Evolutionary conservation across 2,113 vertebrate species (phyloP).

Genomic region (Panthera uncia): DNA sequence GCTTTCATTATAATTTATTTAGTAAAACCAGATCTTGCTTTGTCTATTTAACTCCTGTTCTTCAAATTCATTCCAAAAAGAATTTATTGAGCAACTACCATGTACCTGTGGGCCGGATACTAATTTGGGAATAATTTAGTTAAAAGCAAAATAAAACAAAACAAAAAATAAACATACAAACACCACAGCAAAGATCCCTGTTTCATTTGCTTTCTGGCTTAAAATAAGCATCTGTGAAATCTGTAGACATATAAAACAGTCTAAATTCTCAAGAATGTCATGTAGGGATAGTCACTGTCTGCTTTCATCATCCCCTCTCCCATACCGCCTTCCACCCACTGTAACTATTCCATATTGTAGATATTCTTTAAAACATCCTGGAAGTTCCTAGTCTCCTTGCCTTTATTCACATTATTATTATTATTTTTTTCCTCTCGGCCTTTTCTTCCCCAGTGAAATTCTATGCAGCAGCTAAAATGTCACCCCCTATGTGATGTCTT

Average conservation of each 20-base stretch:
- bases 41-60: neutral
- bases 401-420: neutral
- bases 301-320: neutral
- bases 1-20: neutral
- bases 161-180: neutral
- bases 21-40: neutral
- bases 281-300: neutral
- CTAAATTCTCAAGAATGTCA: neutral
- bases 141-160: neutral
- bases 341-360: neutral
- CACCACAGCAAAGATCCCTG: neutral
- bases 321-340: rapidly evolving
- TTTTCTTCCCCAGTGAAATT: conserved; percentile 10
- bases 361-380: neutral
- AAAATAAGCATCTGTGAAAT: neutral
- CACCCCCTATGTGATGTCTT: neutral
- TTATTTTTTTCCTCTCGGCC: neutral
- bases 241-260: neutral
- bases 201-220: neutral
- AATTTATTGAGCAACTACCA: neutral
- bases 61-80: neutral
- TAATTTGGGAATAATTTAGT: neutral
- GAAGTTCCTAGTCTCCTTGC: neutral
- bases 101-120: neutral
- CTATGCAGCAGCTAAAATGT: neutral